Evolutionary conservation across 2,113 vertebrate species (phyloP), one percentile per base, ranked within the genome.

Genomic region (Emberiza fucata): DNA sequence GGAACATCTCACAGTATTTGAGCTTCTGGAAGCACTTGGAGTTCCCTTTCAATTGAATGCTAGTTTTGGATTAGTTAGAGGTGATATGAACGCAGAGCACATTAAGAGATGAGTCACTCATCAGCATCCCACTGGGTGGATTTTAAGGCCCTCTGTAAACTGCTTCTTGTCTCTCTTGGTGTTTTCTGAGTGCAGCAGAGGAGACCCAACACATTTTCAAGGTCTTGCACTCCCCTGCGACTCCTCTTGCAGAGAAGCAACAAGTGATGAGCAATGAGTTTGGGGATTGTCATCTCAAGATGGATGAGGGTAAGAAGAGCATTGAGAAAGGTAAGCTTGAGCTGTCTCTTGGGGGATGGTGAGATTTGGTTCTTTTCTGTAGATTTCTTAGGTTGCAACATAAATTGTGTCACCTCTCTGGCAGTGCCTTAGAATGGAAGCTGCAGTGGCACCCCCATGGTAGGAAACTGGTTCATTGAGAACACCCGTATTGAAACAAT

Each of bases 261-360:
- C 85, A 95, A 86, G 72, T 88, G 77, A 94, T 97, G 94, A 92
- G 53, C 33, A 33, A 2, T 1, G 50, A 94, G 12, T 91, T 96
- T 84, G 96, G 94, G 27, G 95, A 94, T 72, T 97, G 92, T 73
- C 27, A 1, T 51, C 84, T 94, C 48, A 94, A 89, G 70, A 97
- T 96, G 97, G 89, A 94, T 25, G 95, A 95, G 48, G 89, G 92
- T 51, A 72, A 86, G 44, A 80, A 92, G 31, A 89, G 33, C 17
- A 9, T 27, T 22, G 53, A 81, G 51, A 86, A 78, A 35, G 96
- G 97, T 98, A 81, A 88, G 76, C 39, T 42, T 39, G 39, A 79
- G 27, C 48, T 40, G 28, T 53, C 20, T 63, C 29, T 42, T 0
- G 1, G 40, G 33, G 44, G 4, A 12, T 42, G 22, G n/a, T 57